Evolutionary conservation across 2,797 vertebrate genomes (phyloP).

Genomic region (Chloroceryle inda): DNA sequence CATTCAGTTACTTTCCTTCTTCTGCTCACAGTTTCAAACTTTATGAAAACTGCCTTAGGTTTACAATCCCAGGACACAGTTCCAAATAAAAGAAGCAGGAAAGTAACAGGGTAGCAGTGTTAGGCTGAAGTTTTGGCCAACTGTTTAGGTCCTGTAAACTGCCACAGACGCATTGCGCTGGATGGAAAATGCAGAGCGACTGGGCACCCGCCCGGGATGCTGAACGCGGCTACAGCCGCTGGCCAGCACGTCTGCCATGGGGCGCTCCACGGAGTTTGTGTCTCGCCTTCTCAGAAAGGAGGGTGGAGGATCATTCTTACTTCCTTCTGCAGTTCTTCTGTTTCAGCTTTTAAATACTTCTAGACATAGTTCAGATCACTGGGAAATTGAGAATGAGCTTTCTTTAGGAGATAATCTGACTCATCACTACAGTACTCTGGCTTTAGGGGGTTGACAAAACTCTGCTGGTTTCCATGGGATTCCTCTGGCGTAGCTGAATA

Average conservation of each 20-base stretch:
- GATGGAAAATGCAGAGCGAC: neutral
- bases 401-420: neutral
- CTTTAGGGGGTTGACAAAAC: neutral
- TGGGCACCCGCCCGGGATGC: neutral
- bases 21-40: neutral
- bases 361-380: neutral
- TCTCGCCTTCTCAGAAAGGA: neutral
- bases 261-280: neutral
- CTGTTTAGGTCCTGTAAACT: neutral
- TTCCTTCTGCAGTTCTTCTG: neutral
- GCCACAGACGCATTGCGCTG: neutral
- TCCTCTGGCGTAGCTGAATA: neutral
- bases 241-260: neutral
- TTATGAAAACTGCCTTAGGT: neutral
- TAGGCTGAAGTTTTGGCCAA: neutral
- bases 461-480: slow-evolving; percentile 16
- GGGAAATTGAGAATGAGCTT: neutral
- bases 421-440: neutral
- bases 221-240: accelerated
- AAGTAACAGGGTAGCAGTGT: neutral
- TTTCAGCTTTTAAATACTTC: neutral
- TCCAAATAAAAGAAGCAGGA: neutral
- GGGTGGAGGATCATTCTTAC: neutral
- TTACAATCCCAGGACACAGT: neutral
- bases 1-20: neutral